These are phyloP conservation scores for Cydia splendana DNA, from an alignment of 1,140 invertebrate species.

Conservation along the genomic window DNA sequence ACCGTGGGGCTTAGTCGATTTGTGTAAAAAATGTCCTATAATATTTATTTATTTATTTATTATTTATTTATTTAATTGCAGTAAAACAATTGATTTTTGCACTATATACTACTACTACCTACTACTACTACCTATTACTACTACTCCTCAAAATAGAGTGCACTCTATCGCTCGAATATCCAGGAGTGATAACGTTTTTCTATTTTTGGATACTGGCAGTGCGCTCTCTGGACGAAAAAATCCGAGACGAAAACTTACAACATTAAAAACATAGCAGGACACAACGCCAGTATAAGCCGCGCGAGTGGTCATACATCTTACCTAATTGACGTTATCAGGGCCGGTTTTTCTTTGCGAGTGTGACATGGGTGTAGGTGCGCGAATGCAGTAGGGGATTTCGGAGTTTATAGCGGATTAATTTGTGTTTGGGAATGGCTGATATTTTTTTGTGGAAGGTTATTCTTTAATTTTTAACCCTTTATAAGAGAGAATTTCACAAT, in stretches of 20 bases:
- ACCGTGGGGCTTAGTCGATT: too few relatives aligned
- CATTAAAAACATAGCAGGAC: not conserved
- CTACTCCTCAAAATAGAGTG: too few relatives aligned
- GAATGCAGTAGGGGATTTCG: slow-evolving; percentile 12
- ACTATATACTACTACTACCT: too few relatives aligned
- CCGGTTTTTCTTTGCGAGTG: not conserved
- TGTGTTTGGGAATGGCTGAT: not conserved
- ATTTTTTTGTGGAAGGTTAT: not conserved
- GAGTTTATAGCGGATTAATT: slow-evolving; percentile 1
- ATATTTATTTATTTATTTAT: too few relatives aligned
- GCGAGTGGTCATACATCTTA: slow-evolving; percentile 1
- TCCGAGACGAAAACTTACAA: not conserved
- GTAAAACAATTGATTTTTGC: too few relatives aligned
- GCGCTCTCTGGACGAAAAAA: not conserved
- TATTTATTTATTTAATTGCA: too few relatives aligned
- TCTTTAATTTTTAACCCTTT: not conserved
- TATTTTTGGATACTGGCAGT: too few relatives aligned
- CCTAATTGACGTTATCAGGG: slow-evolving; percentile 1
- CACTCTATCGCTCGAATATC: too few relatives aligned
- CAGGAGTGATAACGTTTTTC: too few relatives aligned
- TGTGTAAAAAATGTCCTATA: too few relatives aligned
- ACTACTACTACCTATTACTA: too few relatives aligned
- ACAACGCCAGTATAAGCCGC: not conserved
- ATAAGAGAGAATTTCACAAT: too few relatives aligned
- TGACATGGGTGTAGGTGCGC: slow-evolving; percentile 12